Evolutionary conservation across 1,140 invertebrate genomes (phyloP).

Genomic region (Campoletis sonorensis): DNA sequence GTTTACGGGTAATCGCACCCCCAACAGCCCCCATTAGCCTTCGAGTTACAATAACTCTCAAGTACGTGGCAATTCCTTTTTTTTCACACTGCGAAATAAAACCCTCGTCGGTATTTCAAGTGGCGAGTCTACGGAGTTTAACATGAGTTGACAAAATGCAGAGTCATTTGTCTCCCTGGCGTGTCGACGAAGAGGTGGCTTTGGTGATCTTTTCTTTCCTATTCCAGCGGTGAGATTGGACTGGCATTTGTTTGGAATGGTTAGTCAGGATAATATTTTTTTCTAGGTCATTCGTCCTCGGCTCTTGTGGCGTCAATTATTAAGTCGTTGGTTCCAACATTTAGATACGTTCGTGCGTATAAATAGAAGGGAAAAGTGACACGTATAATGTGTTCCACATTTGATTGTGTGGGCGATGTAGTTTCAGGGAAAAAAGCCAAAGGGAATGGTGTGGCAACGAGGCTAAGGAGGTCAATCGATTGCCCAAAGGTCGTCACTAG

Average conservation of each 20-base stretch:
- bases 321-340: no score
- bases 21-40: slow-evolving; percentile 5
- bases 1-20: slow-evolving; percentile 34
- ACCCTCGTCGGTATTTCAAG: background rate
- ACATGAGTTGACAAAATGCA: background rate
- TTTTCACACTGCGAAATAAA: background rate
- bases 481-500: background rate
- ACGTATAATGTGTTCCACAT: background rate
- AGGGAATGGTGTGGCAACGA: background rate
- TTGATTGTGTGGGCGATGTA: background rate
- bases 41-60: slow-evolving; percentile 11
- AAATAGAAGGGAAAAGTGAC: background rate
- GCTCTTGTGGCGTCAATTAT: no score
- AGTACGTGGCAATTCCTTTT: background rate
- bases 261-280: no score
- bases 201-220: background rate
- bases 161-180: background rate
- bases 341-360: no score
- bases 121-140: background rate
- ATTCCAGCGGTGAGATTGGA: background rate
- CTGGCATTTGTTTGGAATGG: background rate
- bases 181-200: background rate
- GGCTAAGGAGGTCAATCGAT: slow-evolving; percentile 41
- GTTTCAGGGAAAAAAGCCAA: background rate
- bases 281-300: no score